Conservation (phyloP, 2,888 invertebrate genomes). For the Cephus spinipes region DNA sequence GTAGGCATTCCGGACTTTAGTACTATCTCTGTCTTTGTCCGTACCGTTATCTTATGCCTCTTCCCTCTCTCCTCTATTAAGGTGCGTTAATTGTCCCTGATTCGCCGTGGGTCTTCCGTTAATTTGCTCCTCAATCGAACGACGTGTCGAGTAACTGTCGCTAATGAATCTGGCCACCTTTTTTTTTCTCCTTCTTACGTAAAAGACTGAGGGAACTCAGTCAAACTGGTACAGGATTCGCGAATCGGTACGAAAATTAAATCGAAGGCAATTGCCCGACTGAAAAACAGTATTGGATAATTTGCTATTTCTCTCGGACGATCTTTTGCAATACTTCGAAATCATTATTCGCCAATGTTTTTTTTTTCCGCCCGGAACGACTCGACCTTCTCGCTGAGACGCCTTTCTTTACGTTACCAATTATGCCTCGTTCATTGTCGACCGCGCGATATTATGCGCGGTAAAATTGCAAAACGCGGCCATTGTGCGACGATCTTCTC, state of each 20-base stretch:
- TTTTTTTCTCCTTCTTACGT: not conserved
- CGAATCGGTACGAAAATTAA: not conserved
- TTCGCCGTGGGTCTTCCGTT: constrained; percentile 4
- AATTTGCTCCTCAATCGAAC: not conserved
- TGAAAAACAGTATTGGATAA: not conserved
- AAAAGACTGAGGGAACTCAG: not conserved
- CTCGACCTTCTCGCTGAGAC: not conserved
- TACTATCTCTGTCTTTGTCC: not conserved
- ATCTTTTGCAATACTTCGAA: not conserved
- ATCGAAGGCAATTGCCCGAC: not conserved
- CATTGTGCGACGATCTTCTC: constrained; percentile 18
- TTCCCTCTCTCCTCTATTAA: constrained; percentile 20
- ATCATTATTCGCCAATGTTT: not conserved
- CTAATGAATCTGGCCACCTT: not conserved
- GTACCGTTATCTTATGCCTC: not conserved
- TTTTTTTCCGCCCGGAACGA: not conserved
- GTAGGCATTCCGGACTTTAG: not conserved
- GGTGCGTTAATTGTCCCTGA: constrained; percentile 14
- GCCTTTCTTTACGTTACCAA: constrained; percentile 3
- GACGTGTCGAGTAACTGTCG: not conserved
- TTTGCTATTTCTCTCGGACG: no score
- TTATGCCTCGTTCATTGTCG: constrained; percentile 2
- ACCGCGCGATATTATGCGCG: not conserved
- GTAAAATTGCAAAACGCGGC: not conserved
- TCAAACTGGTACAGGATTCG: not conserved